Conservation (phyloP, 2,797 vertebrate species). For the Acanthiza pusilla region DNA sequence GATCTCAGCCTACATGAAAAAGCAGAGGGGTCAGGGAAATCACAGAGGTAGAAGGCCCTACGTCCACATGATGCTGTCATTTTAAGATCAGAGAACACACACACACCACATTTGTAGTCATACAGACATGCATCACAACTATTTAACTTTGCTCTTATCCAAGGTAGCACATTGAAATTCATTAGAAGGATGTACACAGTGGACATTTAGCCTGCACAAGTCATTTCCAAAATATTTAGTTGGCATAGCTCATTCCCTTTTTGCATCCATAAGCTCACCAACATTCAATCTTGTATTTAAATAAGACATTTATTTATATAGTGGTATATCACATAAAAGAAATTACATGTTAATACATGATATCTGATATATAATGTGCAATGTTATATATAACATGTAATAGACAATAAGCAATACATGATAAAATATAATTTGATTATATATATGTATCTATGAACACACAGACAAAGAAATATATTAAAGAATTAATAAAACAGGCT, state of each 20-base stretch:
- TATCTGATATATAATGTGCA: not conserved
- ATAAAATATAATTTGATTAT: not conserved
- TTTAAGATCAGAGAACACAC: not conserved
- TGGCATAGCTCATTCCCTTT: not conserved
- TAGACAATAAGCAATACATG: rapidly evolving
- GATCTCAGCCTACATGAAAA: not conserved
- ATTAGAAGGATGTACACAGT: not conserved
- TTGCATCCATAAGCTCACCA: rapidly evolving
- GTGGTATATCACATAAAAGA: rapidly evolving
- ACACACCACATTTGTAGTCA: not conserved
- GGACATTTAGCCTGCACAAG: not conserved
- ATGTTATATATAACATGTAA: not conserved
- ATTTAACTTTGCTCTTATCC: not conserved
- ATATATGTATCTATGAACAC: not conserved
- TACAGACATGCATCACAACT: not conserved
- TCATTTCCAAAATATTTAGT: not conserved
- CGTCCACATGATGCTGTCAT: not conserved
- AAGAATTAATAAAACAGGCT: not conserved
- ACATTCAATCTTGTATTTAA: not conserved
- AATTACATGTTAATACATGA: rapidly evolving
- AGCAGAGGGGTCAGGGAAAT: rapidly evolving
- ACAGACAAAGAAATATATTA: not conserved
- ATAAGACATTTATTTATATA: not conserved
- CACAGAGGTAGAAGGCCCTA: not conserved
- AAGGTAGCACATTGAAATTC: not conserved